Base-by-base conservation (phyloP, 2,888 invertebrate genomes). In the Eristalinus sepulchralis region DNA sequence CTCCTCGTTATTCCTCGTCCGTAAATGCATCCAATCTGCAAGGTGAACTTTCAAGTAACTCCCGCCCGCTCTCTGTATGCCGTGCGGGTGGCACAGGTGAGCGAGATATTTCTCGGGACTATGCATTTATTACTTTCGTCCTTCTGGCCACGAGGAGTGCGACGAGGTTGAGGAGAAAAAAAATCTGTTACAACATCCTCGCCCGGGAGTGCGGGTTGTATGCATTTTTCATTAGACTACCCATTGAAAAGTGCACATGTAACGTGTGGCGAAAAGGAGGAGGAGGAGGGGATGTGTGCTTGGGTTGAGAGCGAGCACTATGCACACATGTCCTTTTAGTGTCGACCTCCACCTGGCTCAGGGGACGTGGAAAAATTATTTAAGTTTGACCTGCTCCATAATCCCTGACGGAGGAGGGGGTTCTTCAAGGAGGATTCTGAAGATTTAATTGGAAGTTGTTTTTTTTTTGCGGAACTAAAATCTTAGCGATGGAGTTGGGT, bases 61-160 rank as follows among this genome's bases (percentile, higher is more conserved):
- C 70, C 75, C 60, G 75, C 70, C 73, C 83, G 11, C 80, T 24
- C 8, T 80, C 17, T 34, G 34, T 9, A 8, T 34, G 34, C 47
- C 17, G 47, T 6, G 5, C 27, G n/a, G 47, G 47, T 2, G 2
- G 47, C 47, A 36, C 88, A 88, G 11, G 68, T 55, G 22, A 77
- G 78, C 82, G 60, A 53, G 57, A 68, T 68, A 85, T 68, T 81
- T 80, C 71, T 82, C 60, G 64, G 59, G 53, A 81, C 62, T 66
- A 36, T 81, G 81, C 85, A 86, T 82, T 86, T 86, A 86, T 73
- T 73, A 86, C 85, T 77, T 70, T 82, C 73, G 82, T 82, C 81
- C 82, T 82, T 82, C 64, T 72, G 39, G 36, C 36, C 13, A 1
- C 4, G 36, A 1, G 13, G 36, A 39, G 36, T 36, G 39, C 39